These are phyloP conservation scores for Myotis davidii DNA, from an alignment of 2,113 vertebrate species.

Conservation along the genomic window DNA sequence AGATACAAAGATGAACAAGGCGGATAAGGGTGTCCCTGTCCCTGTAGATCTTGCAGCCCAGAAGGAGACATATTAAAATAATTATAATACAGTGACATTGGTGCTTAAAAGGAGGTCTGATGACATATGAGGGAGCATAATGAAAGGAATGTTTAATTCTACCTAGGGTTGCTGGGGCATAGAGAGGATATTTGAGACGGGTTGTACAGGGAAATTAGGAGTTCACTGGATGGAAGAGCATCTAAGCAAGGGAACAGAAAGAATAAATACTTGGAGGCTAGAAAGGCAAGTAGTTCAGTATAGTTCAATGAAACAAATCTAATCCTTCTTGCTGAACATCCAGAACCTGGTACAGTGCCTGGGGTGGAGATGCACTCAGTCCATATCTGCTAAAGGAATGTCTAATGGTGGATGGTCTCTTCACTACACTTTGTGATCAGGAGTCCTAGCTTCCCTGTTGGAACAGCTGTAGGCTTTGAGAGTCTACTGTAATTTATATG, in stretches of 20 bases:
- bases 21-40: fast-evolving
- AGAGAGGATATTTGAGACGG: not conserved
- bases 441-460: not conserved
- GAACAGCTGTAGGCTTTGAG: not conserved
- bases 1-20: not conserved
- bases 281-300: not conserved
- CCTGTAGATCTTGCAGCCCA: not conserved
- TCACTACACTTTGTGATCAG: not conserved
- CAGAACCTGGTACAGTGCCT: too few relatives aligned
- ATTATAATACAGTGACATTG: not conserved
- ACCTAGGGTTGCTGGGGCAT: not conserved
- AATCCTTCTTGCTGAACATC: not conserved
- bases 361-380: not conserved
- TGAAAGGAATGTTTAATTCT: not conserved
- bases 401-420: not conserved
- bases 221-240: not conserved
- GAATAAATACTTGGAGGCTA: not conserved
- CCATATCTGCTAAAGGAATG: not conserved
- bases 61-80: not conserved
- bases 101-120: not conserved
- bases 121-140: not conserved
- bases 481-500: not conserved
- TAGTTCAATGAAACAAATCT: not conserved
- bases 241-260: not conserved
- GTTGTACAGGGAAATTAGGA: not conserved